Base-by-base conservation (phyloP, 2,888 invertebrate genomes). In the Harpalus rufipes region DNA sequence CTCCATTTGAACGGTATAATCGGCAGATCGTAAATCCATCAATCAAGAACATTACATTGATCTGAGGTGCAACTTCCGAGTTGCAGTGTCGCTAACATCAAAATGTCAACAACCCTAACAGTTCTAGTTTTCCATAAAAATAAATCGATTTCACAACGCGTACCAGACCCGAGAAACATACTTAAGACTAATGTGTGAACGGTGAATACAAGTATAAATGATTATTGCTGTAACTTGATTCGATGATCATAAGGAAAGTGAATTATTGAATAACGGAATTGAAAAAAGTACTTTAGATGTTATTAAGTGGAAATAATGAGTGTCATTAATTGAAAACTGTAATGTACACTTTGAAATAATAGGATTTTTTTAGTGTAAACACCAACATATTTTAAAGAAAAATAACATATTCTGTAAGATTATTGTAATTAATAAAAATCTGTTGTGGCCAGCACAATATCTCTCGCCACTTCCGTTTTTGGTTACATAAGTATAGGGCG, bases 91-190 rank as follows among this genome's bases (percentile, higher is more conserved):
- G 41, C 44, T 12, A 74, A 44, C 61, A 79, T 25, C 14, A 14
- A 32, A 79, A 79, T 59, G 79, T 79, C 79, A 79, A 79, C 79
- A 79, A 79, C 79, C 79, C 79, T 79, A 79, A 79, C 79, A 74
- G 72, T 74, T 74, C 72, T 16, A 44, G 72, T 44, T 16, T 10
- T 74, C 18, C 72, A 18, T 74, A 44, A 74, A 74, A 74, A 74
- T 44, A 74, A 74, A 74, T 44, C 18, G 44, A 44, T 68, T 14
- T 39, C 14, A 12, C 10, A 39, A 63, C 18, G 7, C 25, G 25
- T 25, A 12, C 21, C 25, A 32, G 32, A 18, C 44, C 12, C 51
- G 16, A 39, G 7, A 14, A 32, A 32, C 5, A 5, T 32, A 32
- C 32, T 74, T 74, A 18, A 16, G 72, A 44, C 68, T 68, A 12